Base-by-base conservation (phyloP, 2,797 vertebrate genomes). In the Acropternis orthonyx region DNA sequence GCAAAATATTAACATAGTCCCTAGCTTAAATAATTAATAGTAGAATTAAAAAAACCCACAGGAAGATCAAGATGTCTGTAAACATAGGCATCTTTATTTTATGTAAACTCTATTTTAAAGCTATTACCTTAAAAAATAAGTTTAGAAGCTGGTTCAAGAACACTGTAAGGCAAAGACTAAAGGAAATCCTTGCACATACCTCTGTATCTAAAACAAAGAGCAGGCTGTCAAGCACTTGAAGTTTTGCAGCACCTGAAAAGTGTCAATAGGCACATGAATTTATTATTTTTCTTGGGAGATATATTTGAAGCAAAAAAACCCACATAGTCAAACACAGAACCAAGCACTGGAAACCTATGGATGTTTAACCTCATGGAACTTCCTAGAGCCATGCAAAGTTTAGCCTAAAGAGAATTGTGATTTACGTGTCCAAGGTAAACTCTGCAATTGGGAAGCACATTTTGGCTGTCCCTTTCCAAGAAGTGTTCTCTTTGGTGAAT, bases 131-230 rank as follows among this genome's bases (percentile, higher is more conserved):
- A 15, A 91, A 85, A 74, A 65, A 16, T 7, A n/a, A 4, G 11
- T 55, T 83, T 63, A 65, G 32, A 55, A 85, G 10, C 12, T 79
- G 22, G 14, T 52, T 89, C 8, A 56, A 77, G 14, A 91, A 14
- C n/a, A 26, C 0, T 46, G 55, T 44, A 48, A 69, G 69, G 28
- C 3, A 4, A 91, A 72, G 26, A 48, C 14, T 34, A 74, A 85
- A 30, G 7, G 23, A 61, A 85, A 72, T 26, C 18, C 39, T 48
- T 27, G 51, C 43, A 91, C 98, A 93, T 97, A 99, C 99, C 97
- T 99, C 98, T 14, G 98, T 98, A 95, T 99, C 98, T 48, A 99
- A 98, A 97, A 99, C 94, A 96, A 99, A 99, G 71, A 99, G 97
- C 28, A 98, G 97, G 88, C 98, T 99, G 85, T 98, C 99, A 94